Conservation (phyloP, 2,113 vertebrate species). For the Amblyopsis rosae region DNA sequence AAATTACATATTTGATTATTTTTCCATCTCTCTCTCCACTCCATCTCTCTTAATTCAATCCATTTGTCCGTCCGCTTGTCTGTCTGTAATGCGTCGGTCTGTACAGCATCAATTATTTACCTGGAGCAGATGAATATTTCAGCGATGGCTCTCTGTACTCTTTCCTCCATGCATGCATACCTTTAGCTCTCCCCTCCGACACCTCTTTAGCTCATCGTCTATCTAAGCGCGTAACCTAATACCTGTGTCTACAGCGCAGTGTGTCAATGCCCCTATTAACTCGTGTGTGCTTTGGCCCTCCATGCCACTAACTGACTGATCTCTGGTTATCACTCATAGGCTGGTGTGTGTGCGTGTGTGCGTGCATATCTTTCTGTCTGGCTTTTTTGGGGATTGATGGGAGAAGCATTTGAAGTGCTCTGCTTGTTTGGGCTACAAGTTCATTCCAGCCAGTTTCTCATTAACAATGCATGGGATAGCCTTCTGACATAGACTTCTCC, state of each 20-base stretch:
- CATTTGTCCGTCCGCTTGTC: constrained; percentile 55
- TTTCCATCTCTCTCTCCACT: background rate
- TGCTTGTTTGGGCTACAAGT: constrained; percentile 33
- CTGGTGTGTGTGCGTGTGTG: constrained; percentile 4
- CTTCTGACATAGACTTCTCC: constrained; percentile 21
- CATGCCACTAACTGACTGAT: constrained; percentile 8
- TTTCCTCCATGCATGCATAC: constrained; percentile 37
- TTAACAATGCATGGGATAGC: constrained; percentile 49
- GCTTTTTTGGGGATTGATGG: constrained; percentile 22
- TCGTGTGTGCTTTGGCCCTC: background rate
- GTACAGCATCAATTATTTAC: constrained; percentile 65
- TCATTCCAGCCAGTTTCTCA: constrained; percentile 25
- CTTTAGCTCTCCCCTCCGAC: constrained; percentile 19
- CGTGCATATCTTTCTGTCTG: background rate
- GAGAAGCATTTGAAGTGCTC: constrained; percentile 5
- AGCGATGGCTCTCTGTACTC: constrained; percentile 50
- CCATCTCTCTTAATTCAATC: constrained; percentile 24
- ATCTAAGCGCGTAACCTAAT: background rate
- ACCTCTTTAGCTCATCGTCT: constrained; percentile 21
- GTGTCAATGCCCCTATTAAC: too few species aligned
- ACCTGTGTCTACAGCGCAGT: too few species aligned
- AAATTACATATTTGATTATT: constrained; percentile 24
- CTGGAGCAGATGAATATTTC: constrained; percentile 62
- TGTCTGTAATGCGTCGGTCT: constrained; percentile 39
- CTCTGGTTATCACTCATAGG: constrained; percentile 12